phyloP scores from a whole-genome alignment of 2,888 invertebrate genomes.

The Endomychus coccineus region DNA sequence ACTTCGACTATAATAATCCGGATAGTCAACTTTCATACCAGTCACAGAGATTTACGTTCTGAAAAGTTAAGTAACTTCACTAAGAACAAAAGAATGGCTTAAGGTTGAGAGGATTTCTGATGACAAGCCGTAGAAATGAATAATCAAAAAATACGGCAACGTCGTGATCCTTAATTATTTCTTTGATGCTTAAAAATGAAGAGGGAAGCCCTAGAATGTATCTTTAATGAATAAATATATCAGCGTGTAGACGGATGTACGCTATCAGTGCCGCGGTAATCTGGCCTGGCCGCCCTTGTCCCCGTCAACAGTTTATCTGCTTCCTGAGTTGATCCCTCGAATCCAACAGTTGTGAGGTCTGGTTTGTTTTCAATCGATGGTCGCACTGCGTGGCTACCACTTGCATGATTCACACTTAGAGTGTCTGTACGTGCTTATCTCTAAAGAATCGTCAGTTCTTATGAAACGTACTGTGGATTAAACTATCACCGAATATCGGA shows the following conservation, averaged over 20 bases:
- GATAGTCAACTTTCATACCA: too few relatives aligned
- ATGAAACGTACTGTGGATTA: too few relatives aligned
- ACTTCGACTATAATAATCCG: too few relatives aligned
- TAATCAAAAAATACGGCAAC: constrained; percentile 33
- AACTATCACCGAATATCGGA: too few relatives aligned
- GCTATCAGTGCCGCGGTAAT: constrained; percentile 9
- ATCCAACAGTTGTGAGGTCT: constrained; percentile 10
- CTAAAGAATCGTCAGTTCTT: too few relatives aligned
- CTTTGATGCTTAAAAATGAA: constrained; percentile 22
- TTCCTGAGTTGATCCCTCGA: constrained; percentile 15
- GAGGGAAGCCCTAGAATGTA: background rate
- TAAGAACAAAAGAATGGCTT: constrained; percentile 36
- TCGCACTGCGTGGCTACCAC: too few relatives aligned
- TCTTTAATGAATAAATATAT: background rate
- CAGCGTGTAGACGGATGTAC: constrained; percentile 5
- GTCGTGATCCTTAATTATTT: constrained; percentile 31
- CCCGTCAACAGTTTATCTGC: constrained; percentile 8
- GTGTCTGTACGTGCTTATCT: constrained; percentile 38
- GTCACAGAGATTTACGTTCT: too few relatives aligned
- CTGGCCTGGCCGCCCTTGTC: constrained; percentile 9
- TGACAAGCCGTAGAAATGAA: constrained; percentile 40
- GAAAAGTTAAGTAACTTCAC: too few relatives aligned
- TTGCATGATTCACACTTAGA: too few relatives aligned
- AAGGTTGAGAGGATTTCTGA: constrained; percentile 36
- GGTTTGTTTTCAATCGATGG: too few relatives aligned